A percentile compares a stretch with the other conserved stretches of the same genome.
Evolutionary conservation across 2,797 vertebrate genomes (phyloP).

Genomic region (Acrossocheilus wenchowensis): DNA sequence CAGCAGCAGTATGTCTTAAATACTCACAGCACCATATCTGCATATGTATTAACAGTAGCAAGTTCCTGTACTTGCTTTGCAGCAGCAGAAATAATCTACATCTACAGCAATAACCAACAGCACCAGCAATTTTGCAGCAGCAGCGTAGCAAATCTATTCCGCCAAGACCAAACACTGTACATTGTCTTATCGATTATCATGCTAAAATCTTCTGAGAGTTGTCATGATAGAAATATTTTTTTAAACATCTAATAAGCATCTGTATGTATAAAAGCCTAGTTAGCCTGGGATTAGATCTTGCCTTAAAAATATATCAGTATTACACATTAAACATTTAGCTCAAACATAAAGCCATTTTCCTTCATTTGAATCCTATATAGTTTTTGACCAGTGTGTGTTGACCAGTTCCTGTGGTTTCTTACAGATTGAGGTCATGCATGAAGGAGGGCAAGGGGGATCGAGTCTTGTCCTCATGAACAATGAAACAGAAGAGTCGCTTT

Average conservation of each 20-base stretch:
- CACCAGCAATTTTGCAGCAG: too few relatives aligned
- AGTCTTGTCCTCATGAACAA: slow-evolving; percentile 81
- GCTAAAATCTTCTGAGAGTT: too few relatives aligned
- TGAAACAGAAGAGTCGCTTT: slow-evolving; percentile 86
- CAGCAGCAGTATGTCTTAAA: not conserved
- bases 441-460: slow-evolving; percentile 86
- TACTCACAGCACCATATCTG: too few relatives aligned
- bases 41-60: too few relatives aligned
- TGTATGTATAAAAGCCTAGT: not conserved
- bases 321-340: not conserved
- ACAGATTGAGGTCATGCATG: slow-evolving; percentile 94
- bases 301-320: not conserved
- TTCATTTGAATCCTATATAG: not conserved
- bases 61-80: too few relatives aligned
- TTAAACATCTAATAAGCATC: not conserved
- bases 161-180: too few relatives aligned
- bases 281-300: not conserved
- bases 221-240: not conserved
- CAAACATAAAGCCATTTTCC: not conserved
- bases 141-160: too few relatives aligned
- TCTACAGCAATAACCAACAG: too few relatives aligned
- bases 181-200: too few relatives aligned
- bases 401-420: slow-evolving; percentile 14
- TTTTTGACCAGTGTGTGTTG: not conserved
- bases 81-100: too few relatives aligned